These are phyloP conservation scores for Heteromurus nitidus DNA, from an alignment of 2,888 invertebrate species.

Conservation along the genomic window DNA sequence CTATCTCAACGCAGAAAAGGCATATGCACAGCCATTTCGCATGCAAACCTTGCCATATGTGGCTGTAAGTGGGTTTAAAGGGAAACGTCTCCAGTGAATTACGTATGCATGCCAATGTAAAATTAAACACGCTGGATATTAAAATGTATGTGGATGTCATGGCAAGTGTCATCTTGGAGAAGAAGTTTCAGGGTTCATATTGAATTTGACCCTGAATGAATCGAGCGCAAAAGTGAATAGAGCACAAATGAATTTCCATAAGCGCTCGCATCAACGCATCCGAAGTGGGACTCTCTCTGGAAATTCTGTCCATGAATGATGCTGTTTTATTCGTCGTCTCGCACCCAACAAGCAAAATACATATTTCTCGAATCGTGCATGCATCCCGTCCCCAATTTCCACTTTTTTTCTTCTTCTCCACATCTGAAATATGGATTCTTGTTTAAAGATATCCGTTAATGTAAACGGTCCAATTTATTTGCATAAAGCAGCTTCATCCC, in stretches of 20 bases:
- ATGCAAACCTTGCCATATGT: constrained; percentile 1
- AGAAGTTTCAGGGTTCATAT: constrained; percentile 34
- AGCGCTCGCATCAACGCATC: no score
- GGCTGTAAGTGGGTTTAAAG: constrained; percentile 2
- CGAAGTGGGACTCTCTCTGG: no score
- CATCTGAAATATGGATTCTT: no score
- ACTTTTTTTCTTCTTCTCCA: no score
- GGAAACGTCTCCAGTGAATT: constrained; percentile 41
- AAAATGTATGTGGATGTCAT: constrained; percentile 45
- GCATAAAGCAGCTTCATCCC: no score
- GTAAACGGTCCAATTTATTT: no score
- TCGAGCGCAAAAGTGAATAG: constrained; percentile 2
- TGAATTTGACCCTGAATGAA: constrained; percentile 43
- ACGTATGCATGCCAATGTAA: constrained; percentile 46
- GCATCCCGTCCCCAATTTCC: no score
- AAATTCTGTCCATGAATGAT: constrained; percentile 2
- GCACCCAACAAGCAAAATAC: no score
- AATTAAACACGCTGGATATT: constrained; percentile 50
- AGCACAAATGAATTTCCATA: constrained; percentile 35
- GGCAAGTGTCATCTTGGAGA: constrained; percentile 55
- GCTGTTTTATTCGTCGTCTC: no score
- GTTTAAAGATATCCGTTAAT: no score
- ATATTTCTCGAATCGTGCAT: no score
- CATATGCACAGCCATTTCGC: not conserved
- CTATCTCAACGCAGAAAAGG: not conserved